A percentile compares a stretch with the other conserved stretches of the same genome.
phyloP scores from a whole-genome alignment of 92 coral and sea anemone genomes.

The Actinostola sp. region DNA sequence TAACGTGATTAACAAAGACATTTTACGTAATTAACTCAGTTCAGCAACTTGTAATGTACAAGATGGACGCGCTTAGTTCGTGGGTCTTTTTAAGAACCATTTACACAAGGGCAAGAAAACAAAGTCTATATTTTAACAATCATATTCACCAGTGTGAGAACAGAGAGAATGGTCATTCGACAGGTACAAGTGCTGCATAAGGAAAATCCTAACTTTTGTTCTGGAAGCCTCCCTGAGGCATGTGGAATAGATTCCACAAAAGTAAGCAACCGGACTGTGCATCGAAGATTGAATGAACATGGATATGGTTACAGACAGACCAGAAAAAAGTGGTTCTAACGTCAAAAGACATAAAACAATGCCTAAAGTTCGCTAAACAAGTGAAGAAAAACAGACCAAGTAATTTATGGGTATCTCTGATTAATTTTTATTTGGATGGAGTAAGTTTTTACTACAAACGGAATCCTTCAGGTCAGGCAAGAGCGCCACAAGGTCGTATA shows the following conservation, averaged over 20 bases:
- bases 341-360: not conserved
- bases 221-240: not conserved
- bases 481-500: conserved; percentile 42
- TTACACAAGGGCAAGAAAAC: too few relatives aligned
- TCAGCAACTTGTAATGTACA: too few relatives aligned
- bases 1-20: too few relatives aligned
- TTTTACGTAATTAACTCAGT: too few relatives aligned
- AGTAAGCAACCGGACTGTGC: not conserved
- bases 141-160: too few relatives aligned
- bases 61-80: too few relatives aligned
- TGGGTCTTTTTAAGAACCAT: too few relatives aligned
- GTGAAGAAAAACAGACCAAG: not conserved
- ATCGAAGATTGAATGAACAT: not conserved
- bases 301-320: conserved; percentile 18
- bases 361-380: conserved; percentile 18
- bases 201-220: conserved; percentile 4
- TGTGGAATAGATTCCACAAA: not conserved
- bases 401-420: conserved; percentile 29
- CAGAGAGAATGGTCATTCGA: too few relatives aligned
- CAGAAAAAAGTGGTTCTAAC: conserved; percentile 38
- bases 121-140: too few relatives aligned
- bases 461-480: conserved; percentile 48
- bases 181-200: too few relatives aligned
- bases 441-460: conserved; percentile 36
- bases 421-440: conserved; percentile 55